Evolutionary conservation across 2,888 invertebrate genomes (phyloP).

Genomic region (Spodoptera littoralis): DNA sequence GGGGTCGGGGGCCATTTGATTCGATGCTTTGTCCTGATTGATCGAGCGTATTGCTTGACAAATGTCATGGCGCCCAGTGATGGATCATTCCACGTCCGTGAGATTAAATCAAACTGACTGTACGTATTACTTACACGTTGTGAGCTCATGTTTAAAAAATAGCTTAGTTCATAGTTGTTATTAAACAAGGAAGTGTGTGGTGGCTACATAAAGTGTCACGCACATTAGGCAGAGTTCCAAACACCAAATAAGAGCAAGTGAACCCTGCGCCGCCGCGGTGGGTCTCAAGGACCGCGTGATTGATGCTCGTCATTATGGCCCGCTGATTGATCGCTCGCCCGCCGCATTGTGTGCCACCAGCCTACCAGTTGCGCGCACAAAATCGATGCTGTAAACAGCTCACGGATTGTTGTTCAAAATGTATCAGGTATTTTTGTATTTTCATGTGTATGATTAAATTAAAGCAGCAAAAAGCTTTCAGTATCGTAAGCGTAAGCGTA

Average conservation of each 20-base stretch:
- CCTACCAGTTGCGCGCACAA: conserved; percentile 29
- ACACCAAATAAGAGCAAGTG: conserved; percentile 24
- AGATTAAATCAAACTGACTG: neutral
- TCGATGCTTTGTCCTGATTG: conserved; percentile 1
- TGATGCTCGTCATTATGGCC: conserved; percentile 27
- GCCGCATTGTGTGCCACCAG: conserved; percentile 20
- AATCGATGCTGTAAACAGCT: neutral
- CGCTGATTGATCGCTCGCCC: conserved; percentile 38
- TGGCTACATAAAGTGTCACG: neutral
- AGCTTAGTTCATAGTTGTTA: no score
- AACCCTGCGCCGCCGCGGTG: conserved; percentile 1
- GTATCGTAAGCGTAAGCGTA: no score
- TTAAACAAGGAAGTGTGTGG: no score
- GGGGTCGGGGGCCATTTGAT: conserved; percentile 8
- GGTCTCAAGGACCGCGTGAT: conserved; percentile 23
- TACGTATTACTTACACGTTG: neutral
- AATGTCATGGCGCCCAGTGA: conserved; percentile 19
- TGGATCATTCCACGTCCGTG: conserved; percentile 15
- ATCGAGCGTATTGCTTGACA: conserved; percentile 11
- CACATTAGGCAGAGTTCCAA: neutral
- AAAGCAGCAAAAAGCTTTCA: no score
- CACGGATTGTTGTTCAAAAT: conserved; percentile 18
- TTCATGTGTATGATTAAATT: no score
- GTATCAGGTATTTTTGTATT: conserved; percentile 9
- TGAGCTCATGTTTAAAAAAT: neutral